A percentile compares a stretch with the other conserved stretches of the same genome.
These are phyloP conservation scores for Acronicta alni DNA, from an alignment of 2,888 invertebrate genomes.

Conservation along the genomic window DNA sequence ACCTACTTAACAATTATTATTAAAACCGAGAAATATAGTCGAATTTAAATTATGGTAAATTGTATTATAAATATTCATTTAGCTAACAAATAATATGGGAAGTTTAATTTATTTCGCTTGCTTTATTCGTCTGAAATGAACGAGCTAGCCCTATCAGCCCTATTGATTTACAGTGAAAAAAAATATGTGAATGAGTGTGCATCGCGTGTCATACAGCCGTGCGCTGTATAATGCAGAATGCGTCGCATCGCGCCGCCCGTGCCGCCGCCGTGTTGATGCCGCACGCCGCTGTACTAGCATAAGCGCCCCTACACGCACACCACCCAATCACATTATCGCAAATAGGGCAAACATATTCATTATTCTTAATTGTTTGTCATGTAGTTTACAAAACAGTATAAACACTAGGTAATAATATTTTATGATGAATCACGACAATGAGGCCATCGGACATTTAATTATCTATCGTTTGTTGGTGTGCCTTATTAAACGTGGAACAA, in stretches of 20 bases:
- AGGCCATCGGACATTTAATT: conserved; percentile 66
- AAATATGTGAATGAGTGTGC: conserved; percentile 52
- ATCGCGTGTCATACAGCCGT: conserved; percentile 62
- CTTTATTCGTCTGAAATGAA: conserved; percentile 30
- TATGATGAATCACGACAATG: conserved; percentile 69
- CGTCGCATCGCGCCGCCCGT: conserved; percentile 24
- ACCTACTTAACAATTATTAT: conserved; percentile 24
- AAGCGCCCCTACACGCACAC: conserved; percentile 26
- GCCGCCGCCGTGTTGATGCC: conserved; percentile 4
- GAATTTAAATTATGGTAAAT: conserved; percentile 35
- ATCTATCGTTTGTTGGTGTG: conserved; percentile 55
- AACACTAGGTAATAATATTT: conserved; percentile 57
- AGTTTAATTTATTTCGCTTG: conserved; percentile 37
- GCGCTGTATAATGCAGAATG: conserved; percentile 63
- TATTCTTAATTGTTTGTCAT: conserved; percentile 73
- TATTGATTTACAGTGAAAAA: conserved; percentile 47
- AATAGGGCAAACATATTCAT: conserved; percentile 71
- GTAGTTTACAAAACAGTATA: conserved; percentile 68
- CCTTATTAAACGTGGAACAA: conserved; percentile 62
- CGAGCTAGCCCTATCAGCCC: conserved; percentile 8
- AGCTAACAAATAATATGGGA: conserved; percentile 28
- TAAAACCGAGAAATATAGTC: conserved; percentile 25
- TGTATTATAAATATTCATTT: conserved; percentile 46
- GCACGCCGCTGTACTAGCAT: conserved; percentile 11
- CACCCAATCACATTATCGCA: conserved; percentile 68